Base-by-base conservation (phyloP, 1,140 invertebrate species). In the Bombus consobrinus region DNA sequence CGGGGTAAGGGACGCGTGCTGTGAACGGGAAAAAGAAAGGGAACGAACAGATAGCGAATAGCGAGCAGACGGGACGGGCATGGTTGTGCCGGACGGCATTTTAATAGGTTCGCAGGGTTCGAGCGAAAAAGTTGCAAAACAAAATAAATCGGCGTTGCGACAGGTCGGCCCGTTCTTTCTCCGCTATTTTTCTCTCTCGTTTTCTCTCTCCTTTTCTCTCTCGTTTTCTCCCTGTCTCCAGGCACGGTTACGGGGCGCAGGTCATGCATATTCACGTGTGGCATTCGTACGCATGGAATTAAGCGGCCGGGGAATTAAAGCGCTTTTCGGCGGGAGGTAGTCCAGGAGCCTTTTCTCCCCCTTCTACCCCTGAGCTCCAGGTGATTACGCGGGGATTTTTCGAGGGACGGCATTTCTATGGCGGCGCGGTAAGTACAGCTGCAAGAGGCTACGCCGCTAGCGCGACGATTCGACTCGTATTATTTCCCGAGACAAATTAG, bases 231-330 rank as follows among this genome's bases (percentile, higher is more conserved):
- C 47, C 77, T 39, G 80, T 68, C 37, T 73, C 32, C 12, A 34
- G n/a, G 78, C 57, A 83, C 73, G 57, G 84, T 82, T 71, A 80
- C 78, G 57, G 83, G 66, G 53, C 10, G 82, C 75, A 77, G 87
- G 77, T 91, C 89, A 91, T 91, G 85, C 90, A 91, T 91, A 91
- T 91, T 91, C 89, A 91, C 90, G 85, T 76, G 89, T 90, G 85
- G 84, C 89, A 90, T 90, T 89, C 89, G 89, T 91, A 90, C 89
- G 85, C 81, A 87, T 87, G 83, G 88, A 91, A 91, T 91, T 91
- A 91, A 91, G 87, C 90, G 85, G 71, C 82, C 82, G 79, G 86
- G 89, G 90, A 90, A 90, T 91, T 90, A 91, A 91, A 91, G 80
- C 87, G 90, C 77, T 87, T 87, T 87, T 87, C 76, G 82, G 81